Evolutionary conservation across 1,140 invertebrate species (phyloP).

Genomic region (Brachionus rubens): DNA sequence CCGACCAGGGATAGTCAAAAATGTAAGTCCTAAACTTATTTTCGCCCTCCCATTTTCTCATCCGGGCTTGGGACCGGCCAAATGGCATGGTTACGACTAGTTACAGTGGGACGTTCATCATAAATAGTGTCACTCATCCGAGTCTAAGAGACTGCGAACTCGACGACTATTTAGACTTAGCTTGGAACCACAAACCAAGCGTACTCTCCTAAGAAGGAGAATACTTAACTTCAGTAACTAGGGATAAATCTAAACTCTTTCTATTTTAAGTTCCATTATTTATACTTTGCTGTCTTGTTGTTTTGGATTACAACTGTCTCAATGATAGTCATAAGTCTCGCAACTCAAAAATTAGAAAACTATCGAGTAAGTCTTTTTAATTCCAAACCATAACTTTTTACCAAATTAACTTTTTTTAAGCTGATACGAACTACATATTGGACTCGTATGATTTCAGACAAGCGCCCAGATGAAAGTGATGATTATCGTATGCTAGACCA

Average conservation of each 20-base stretch:
- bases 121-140: too few relatives aligned
- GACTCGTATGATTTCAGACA: conserved; percentile 23
- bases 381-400: too few relatives aligned
- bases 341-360: background rate
- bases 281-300: conserved; percentile 42
- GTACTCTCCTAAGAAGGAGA: too few relatives aligned
- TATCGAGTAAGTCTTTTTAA: conserved; percentile 36
- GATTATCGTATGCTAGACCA: background rate
- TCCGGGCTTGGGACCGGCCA: too few relatives aligned
- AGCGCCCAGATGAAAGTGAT: conserved; percentile 41
- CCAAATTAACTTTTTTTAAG: too few relatives aligned
- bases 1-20: conserved; percentile 9
- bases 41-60: too few relatives aligned
- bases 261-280: conserved; percentile 38
- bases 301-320: conserved; percentile 29
- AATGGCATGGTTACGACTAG: too few relatives aligned
- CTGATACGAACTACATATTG: conserved; percentile 39
- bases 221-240: too few relatives aligned
- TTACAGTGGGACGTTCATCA: too few relatives aligned
- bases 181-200: too few relatives aligned
- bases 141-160: background rate
- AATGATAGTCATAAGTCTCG: conserved; percentile 17
- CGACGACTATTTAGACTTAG: too few relatives aligned
- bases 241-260: too few relatives aligned
- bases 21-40: background rate